Percentiles rank a stretch among this genome's conserved stretches.
These are phyloP conservation scores for Eueremaeus valkanovi DNA, from an alignment of 2,888 invertebrate genomes.

Conservation along the genomic window DNA sequence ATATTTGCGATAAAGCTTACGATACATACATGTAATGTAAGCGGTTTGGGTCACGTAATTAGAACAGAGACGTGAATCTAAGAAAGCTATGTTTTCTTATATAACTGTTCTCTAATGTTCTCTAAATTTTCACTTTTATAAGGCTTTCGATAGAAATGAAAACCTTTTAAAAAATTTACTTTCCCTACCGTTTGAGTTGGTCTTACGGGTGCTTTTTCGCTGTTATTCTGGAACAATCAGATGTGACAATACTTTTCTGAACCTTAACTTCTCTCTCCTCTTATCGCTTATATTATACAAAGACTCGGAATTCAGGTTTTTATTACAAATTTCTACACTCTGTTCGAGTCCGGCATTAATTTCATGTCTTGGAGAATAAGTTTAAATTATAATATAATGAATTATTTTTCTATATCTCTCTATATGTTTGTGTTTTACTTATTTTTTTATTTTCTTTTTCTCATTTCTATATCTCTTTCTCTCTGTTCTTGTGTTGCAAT, in stretches of 20 bases:
- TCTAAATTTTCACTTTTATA: too few relatives aligned
- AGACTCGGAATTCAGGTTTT: constrained; percentile 9
- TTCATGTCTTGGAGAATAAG: constrained; percentile 5
- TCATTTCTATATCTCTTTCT: constrained; percentile 2
- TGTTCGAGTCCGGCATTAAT: not conserved
- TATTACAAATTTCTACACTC: not conserved
- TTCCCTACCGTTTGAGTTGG: not conserved
- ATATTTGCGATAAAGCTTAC: constrained; percentile 26
- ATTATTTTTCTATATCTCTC: not conserved
- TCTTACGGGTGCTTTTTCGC: not conserved
- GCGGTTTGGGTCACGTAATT: constrained; percentile 30
- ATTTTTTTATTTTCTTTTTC: not conserved
- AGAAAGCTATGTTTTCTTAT: too few relatives aligned
- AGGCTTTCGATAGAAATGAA: too few relatives aligned
- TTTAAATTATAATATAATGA: constrained; percentile 20
- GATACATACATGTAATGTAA: constrained; percentile 4
- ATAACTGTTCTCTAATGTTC: too few relatives aligned
- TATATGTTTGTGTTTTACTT: not conserved
- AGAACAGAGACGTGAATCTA: constrained; percentile 36
- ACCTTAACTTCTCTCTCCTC: not conserved
- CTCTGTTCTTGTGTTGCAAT: constrained; percentile 18
- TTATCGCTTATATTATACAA: not conserved
- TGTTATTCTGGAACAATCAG: not conserved
- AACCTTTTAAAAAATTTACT: too few relatives aligned
- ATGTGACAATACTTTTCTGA: not conserved